These are phyloP conservation scores for Corythornis cristatus DNA, from an alignment of 2,113 vertebrate genomes.

Conservation along the genomic window DNA sequence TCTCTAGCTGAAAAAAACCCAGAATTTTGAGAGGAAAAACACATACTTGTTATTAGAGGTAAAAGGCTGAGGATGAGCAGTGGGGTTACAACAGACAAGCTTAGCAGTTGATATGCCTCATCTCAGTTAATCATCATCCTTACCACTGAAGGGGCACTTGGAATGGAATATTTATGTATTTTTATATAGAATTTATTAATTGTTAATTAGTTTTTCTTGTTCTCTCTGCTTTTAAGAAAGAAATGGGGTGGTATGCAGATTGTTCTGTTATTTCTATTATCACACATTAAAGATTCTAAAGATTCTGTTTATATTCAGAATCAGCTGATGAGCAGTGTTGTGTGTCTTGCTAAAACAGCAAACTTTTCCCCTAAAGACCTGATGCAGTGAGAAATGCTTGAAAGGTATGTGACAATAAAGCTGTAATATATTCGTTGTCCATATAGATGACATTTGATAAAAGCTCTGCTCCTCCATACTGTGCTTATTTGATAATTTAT, in stretches of 20 bases:
- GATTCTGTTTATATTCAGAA: slow-evolving; percentile 5
- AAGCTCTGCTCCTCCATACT: background rate
- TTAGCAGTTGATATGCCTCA: background rate
- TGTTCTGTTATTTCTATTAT: background rate
- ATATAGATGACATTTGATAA: background rate
- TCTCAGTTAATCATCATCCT: background rate
- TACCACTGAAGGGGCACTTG: background rate
- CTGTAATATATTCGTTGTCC: background rate
- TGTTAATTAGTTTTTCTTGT: background rate
- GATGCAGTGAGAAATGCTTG: background rate
- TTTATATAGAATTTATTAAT: background rate
- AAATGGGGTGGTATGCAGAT: background rate
- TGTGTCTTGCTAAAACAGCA: background rate
- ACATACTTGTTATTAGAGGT: background rate
- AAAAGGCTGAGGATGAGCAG: background rate
- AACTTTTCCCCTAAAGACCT: background rate
- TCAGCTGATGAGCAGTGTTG: background rate
- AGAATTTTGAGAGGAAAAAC: background rate
- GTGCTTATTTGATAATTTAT: background rate
- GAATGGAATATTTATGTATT: background rate
- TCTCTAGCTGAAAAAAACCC: background rate
- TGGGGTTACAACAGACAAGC: background rate
- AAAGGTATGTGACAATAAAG: background rate
- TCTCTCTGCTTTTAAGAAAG: background rate
- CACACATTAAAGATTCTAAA: background rate